Evolutionary conservation across 2,797 vertebrate genomes (phyloP), one percentile per base, ranked within the genome.

Genomic region (Atherinosoma microstoma): DNA sequence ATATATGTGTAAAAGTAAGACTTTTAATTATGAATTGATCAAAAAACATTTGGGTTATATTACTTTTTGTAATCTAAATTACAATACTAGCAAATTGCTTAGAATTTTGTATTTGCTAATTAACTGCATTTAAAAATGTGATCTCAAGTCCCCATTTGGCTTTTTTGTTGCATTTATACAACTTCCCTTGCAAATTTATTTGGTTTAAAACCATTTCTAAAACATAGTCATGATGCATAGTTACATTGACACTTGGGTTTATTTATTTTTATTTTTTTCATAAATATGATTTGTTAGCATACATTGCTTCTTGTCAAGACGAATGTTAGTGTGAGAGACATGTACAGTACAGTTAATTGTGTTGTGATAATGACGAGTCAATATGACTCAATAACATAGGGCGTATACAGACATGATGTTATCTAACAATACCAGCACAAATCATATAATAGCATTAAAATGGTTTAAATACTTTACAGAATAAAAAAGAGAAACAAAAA

Each of bases 381-480:
- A 93, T 96, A 92, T 98, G 96, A 97, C 95, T 93, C 93, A 94
- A 8, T 86, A 85, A 90, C 71, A 82, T 60, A 81, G 54, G 66
- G 86, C 67, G 84, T 82, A 79, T 70, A 80, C 29, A 29, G 61
- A 79, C 80, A 88, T 79, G 3, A 64, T 70, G 24, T 72, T 69
- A 61, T 67, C 22, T 76, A 75, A 77, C 45, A 74, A 58, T 75
- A 80, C 61, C 76, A 84, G 60, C 58, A 73, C 56, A 68, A 64
- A 76, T 83, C 62, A 74, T 51, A 78, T 49, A 82, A 76, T 70
- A 76, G 74, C 83, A 75, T 86, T 64, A 86, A 85, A 74, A 84
- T 79, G 69, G 68, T 84, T 93, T 94, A 94, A 94, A 94, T 94
- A 95, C 74, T 90, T 83, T 70, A 86, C 78, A 81, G 64, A 82